Evolutionary conservation across 2,888 invertebrate genomes (phyloP), one percentile per base, ranked within the genome.

Genomic region (Encarsia formosa): DNA sequence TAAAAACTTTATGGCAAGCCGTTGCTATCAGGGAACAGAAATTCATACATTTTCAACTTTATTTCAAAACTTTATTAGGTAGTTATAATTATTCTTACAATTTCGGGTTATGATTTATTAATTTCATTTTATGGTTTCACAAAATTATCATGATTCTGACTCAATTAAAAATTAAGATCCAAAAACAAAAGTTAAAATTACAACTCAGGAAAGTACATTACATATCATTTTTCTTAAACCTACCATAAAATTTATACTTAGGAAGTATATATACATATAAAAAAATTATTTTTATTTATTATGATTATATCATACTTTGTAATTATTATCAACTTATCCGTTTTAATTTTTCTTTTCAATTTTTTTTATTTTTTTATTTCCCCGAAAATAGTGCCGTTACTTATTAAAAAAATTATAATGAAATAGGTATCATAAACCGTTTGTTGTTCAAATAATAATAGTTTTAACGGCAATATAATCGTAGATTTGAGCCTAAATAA

Each of bases 21-120:
- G 66, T 67, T 68, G 70, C 65, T 69, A 70, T 60, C 68, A 70
- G 71, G 70, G 72, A 72, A 72, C 69, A 63, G 58, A 65, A 63
- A 58, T 64, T 62, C 54, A 59, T 54, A 50, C 50, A 61, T 43
- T 37, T 5, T 3, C 59, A 60, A 61, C 37, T 61, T 62, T 65
- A 64, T 62, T 63, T 60, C 59, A 65, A 66, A 64, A 60, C 56
- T 65, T 65, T 63, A 62, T 67, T 65, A 55, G n/a, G n/a, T n/a
- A n/a, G 62, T 67, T 63, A 67, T 63, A 69, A 64, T 65, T 54
- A 42, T 63, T 59, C 63, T 44, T 66, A 67, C 65, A 67, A 63
- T 65, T 52, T 59, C 54, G 46, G 53, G 43, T 46, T 42, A n/a
- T n/a, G n/a, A n/a, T 63, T 38, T 52, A 49, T 57, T 60, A 58